Evolutionary conservation across 2,797 vertebrate genomes (phyloP), one percentile per base, ranked within the genome.

Genomic region (Sylvia borin): DNA sequence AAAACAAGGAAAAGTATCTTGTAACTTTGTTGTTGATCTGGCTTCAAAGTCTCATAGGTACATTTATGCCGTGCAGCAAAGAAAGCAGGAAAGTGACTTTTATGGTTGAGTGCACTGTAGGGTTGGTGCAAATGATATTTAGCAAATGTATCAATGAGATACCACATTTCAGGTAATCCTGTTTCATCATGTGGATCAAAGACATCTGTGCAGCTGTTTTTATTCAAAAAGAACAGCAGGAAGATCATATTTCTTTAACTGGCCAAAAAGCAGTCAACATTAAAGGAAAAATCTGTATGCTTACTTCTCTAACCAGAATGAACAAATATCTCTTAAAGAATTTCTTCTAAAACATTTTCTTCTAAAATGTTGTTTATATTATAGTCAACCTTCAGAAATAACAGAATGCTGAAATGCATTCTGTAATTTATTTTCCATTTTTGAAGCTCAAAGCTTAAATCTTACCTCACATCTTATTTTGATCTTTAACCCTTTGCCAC

Each of bases 141-240:
- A 4, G 5, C 16, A 93, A 84, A 57, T 16, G 6, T 11, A 57
- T 67, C 34, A 71, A 16, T 42, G 31, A 75, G 72, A 85, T 54
- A 51, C 40, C 43, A 54, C 43, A 51, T 47, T 83, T 85, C 81
- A 88, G 38, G 57, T 88, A 95, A 88, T 68, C n/a, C 34, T 82
- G n/a, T 84, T 93, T 90, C 55, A 72, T 71, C 53, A 53, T 25
- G n/a, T 9, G 26, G 77, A 92, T 92, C 80, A 93, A 78, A 78
- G 74, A 57, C 55, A 61, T 60, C 58, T 70, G 47, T 61, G 53
- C 38, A 84, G 64, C 60, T 94, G 68, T 42, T 66, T 83, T 92
- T 62, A 73, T 85, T 93, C 60, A 71, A 70, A n/a, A 86, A 79
- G 38, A 86, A 66, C 14, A 93, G 47, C 67, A 73, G 20, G 25